Percentiles rank a stretch among this genome's conserved stretches.
These are phyloP conservation scores for Neodiprion lecontei DNA, from an alignment of 1,140 invertebrate genomes.

Conservation along the genomic window DNA sequence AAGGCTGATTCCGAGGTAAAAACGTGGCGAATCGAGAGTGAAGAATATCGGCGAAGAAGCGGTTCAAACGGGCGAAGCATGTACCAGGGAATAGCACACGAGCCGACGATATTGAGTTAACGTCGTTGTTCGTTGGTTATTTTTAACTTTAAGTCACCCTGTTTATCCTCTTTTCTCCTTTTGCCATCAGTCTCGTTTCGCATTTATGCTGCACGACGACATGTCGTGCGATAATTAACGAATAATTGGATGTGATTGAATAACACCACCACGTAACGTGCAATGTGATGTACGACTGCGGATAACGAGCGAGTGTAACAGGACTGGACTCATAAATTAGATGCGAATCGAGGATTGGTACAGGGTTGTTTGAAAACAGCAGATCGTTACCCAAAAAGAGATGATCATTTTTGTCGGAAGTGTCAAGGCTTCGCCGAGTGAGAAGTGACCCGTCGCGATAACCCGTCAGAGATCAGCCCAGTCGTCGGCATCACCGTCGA, in stretches of 20 bases:
- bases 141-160: no score
- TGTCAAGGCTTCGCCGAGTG: background rate
- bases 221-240: background rate
- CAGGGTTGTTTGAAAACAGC: background rate
- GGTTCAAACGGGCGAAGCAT: no score
- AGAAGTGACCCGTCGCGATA: background rate
- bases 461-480: background rate
- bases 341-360: background rate
- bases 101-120: no score
- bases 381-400: background rate
- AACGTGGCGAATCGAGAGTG: no score
- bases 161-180: no score
- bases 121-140: no score
- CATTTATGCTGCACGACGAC: no score
- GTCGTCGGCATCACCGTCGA: background rate
- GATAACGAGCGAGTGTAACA: background rate
- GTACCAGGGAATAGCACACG: no score
- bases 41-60: no score
- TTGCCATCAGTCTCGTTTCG: no score
- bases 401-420: background rate
- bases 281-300: background rate
- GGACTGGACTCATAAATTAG: background rate
- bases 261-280: background rate
- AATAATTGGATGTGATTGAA: constrained; percentile 1
- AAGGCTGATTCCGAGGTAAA: no score